Base-by-base conservation (phyloP, 2,113 vertebrate species). In the Neomonachus schauinslandi region DNA sequence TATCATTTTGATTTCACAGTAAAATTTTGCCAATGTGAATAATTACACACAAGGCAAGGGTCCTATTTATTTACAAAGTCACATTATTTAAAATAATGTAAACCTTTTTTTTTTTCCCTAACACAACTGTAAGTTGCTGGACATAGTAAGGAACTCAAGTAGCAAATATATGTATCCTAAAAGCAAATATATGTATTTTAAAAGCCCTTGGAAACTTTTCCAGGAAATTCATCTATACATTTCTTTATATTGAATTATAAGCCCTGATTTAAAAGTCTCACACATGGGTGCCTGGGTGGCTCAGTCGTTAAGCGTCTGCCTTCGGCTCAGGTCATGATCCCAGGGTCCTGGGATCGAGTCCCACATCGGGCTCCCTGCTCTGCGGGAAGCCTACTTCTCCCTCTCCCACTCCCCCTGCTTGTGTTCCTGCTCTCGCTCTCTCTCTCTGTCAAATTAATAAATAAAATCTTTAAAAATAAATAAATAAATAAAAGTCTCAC, bases 201-300 rank as follows among this genome's bases (percentile, higher is more conserved):
- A 89, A 80, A 94, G 1, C 4, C 11, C 46, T 65, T 76, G 5
- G 6, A 87, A 90, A 53, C 2, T 84, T 95, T 95, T 61, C 26
- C 1, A 76, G 81, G 16, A 65, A 79, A 86, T 61, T 79, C 9
- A 80, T 57, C 18, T 19, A 49, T 65, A 39, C 1, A 71, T 92
- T 86, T n/a, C 57, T 87, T 97, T 82, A 63, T 46, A 71, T 6
- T 89, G 31, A 42, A 7, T 89, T 95, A 31, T 24, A 90, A 81
- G 31, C 13, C 22, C 28, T 93, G 18, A 59, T 88, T 53, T 85
- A 91, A 87, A n/a, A 89, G 31, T 83, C 19, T 72, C 26, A 67
- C 12, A 28, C 1, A 83, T n/a, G n/a, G n/a, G n/a, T n/a, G n/a
- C n/a, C n/a, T n/a, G n/a, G n/a, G n/a, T n/a, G n/a, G n/a, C n/a